A percentile compares a stretch with the other conserved stretches of the same genome.
Conservation (phyloP, 2,888 invertebrate species). For the Iselma pallidipennis region DNA sequence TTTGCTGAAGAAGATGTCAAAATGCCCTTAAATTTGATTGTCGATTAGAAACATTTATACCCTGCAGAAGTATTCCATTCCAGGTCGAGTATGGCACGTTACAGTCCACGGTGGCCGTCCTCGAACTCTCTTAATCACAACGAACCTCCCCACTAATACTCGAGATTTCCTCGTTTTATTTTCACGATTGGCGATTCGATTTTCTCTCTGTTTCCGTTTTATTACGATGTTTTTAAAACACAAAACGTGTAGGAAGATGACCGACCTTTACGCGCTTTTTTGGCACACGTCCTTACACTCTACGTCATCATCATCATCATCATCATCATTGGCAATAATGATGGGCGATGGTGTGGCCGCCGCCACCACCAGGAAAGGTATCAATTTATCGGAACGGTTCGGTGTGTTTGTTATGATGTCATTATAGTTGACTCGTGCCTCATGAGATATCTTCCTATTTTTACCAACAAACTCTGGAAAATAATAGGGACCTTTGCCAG, state of each 20-base stretch:
- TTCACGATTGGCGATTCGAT: background rate
- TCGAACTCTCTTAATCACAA: constrained; percentile 10
- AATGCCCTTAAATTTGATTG: too few species aligned
- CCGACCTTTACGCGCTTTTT: constrained; percentile 25
- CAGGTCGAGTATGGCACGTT: constrained; percentile 19
- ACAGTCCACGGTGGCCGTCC: constrained; percentile 15
- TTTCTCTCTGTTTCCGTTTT: constrained; percentile 3
- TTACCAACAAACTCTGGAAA: constrained; percentile 39
- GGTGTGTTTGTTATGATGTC: constrained; percentile 40
- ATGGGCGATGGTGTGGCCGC: constrained; percentile 18
- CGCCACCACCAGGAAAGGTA: constrained; percentile 47
- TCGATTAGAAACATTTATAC: too few species aligned
- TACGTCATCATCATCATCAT: constrained; percentile 29
- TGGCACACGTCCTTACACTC: constrained; percentile 30
- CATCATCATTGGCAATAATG: too few species aligned
- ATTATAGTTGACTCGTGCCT: constrained; percentile 38
- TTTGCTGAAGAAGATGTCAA: too few species aligned
- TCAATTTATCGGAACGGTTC: constrained; percentile 37
- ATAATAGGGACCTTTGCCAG: constrained; percentile 38
- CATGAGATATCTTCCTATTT: constrained; percentile 41
- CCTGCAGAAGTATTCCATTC: background rate
- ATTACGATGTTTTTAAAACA: background rate
- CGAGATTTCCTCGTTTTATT: background rate
- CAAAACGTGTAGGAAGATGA: constrained; percentile 13
- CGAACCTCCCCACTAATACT: background rate